phyloP scores from a whole-genome alignment of 2,888 invertebrate genomes.

The Ichneumoninae sp. region DNA sequence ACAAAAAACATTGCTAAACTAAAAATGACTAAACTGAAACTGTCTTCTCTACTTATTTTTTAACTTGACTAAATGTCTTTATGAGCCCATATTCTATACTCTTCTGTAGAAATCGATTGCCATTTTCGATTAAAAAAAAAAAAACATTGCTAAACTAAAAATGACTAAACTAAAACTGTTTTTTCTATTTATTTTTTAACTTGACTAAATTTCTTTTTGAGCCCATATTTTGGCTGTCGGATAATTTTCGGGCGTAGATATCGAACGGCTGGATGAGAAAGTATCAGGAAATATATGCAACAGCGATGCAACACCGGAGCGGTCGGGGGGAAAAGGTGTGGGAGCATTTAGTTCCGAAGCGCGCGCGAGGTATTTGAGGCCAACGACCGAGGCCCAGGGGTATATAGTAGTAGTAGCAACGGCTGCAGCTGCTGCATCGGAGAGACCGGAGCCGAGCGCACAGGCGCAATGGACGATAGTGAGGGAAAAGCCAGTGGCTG shows the following conservation, averaged over 20 bases:
- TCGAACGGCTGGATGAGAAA: constrained; percentile 16
- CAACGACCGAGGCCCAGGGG: constrained; percentile 58
- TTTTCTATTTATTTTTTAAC: not conserved
- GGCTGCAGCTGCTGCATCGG: constrained; percentile 20
- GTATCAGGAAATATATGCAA: constrained; percentile 16
- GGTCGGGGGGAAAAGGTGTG: not conserved
- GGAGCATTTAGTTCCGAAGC: constrained; percentile 47
- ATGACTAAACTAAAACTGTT: not conserved
- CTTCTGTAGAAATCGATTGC: too few species aligned
- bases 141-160: not conserved
- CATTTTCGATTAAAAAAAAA: not conserved
- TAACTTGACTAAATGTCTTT: not conserved
- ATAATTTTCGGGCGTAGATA: not conserved
- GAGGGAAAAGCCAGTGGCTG: constrained; percentile 53
- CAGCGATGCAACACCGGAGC: constrained; percentile 14
- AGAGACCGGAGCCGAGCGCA: constrained; percentile 45
- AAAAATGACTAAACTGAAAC: not conserved
- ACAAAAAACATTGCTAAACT: not conserved
- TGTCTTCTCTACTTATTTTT: not conserved
- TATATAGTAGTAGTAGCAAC: constrained; percentile 4
- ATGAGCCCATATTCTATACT: not conserved
- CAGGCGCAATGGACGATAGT: constrained; percentile 58
- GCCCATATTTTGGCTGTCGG: not conserved
- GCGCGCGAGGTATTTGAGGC: constrained; percentile 41
- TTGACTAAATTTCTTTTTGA: not conserved